Evolutionary conservation across 2,797 vertebrate species (phyloP).

Genomic region (Oophaga sylvatica): DNA sequence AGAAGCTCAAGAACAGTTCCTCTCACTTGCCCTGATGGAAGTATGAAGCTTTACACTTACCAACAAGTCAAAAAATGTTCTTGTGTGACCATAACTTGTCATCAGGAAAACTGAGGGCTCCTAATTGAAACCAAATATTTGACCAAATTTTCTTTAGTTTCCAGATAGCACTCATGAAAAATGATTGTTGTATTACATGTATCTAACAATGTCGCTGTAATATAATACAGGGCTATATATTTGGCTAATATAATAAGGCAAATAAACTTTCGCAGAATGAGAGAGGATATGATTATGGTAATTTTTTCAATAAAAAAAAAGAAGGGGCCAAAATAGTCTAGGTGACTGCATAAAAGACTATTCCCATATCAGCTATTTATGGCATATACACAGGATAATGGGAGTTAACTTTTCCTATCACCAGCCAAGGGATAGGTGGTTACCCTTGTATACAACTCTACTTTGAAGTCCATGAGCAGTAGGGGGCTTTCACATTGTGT

Average conservation of each 20-base stretch:
- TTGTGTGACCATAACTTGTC: constrained; percentile 7
- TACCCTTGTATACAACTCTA: too few species aligned
- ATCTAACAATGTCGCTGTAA: neutral
- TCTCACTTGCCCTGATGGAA: constrained; percentile 6
- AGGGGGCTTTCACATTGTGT: too few species aligned
- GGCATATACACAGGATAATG: neutral
- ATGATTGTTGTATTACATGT: neutral
- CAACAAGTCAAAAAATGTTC: constrained; percentile 15
- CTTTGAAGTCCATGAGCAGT: too few species aligned
- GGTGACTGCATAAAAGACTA: neutral
- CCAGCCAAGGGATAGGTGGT: too few species aligned
- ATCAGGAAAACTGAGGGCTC: neutral
- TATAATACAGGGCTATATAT: neutral
- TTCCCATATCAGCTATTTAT: neutral
- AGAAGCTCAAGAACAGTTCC: neutral
- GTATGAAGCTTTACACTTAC: constrained; percentile 1
- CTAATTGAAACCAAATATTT: neutral
- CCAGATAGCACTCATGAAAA: neutral
- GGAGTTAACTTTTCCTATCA: too few species aligned
- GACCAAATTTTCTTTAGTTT: neutral
- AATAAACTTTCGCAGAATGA: neutral
- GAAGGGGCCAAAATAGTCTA: neutral
- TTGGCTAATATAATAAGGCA: neutral
- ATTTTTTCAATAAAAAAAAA: neutral
- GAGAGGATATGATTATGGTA: neutral